Base-by-base conservation (phyloP, 2,888 invertebrate species). In the Anagyrus pseudococci region DNA sequence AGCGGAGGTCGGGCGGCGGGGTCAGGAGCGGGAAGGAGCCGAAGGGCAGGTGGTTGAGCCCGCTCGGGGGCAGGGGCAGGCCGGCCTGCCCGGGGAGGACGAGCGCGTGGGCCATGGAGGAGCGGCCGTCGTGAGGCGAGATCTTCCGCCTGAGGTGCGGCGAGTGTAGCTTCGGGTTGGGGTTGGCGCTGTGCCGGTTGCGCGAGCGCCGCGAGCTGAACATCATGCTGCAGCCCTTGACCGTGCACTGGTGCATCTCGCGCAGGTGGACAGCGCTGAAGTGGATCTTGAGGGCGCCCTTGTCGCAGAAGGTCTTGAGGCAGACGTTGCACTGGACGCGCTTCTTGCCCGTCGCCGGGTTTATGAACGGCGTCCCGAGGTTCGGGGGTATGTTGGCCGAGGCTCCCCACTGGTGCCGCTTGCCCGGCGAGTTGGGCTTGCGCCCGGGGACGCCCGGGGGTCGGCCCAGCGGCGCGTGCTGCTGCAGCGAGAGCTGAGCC, bases 231-330 rank as follows among this genome's bases (percentile, higher is more conserved):
- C 98, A 98, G 0, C 98, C 98, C 78, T 95, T 95, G 0, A 99
- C 97, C 0, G 98, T 98, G 80, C 99, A 99, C 82, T 96, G 96
- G 82, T 99, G 99, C 98, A 99, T 99, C 84, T 99, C 99, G 43
- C 98, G 89, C 64, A 98, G 83, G 80, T 99, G 99, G 10, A 99
- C 99, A 0, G 99, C 99, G 54, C 97, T 97, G 79, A 98, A 98
- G 81, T 99, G 99, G 7, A 99, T 99, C 83, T 99, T 99, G 23
- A 99, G 85, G 1, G 99, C 99, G 66, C 98, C 99, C 84, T 99
- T 99, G 85, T 99, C 99, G 85, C 99, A 99, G 84, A 99, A 99
- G 17, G 98, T 98, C 84, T 99, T 99, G 66, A 97, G 84, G 80
- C 99, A 99, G 44, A 97, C 96, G 75, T 97, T 96, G 82, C 99